Evolutionary conservation across 2,797 vertebrate genomes (phyloP), one percentile per base, ranked within the genome.

Genomic region (Adrianichthys oophorus): DNA sequence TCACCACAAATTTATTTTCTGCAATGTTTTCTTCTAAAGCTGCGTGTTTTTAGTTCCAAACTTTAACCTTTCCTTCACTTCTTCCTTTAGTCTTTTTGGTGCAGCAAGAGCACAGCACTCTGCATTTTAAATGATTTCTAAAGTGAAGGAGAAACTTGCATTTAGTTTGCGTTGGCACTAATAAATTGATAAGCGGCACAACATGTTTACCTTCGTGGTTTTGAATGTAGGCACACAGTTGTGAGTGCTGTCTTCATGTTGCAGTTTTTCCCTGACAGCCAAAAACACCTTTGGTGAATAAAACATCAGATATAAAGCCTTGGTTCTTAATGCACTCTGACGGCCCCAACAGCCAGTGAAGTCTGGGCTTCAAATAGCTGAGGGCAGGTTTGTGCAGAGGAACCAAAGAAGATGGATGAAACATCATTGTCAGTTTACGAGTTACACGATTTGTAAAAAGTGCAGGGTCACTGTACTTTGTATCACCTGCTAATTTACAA

Each of bases 241-340:
- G 72, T 59, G 60, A 57, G 43, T 61, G 62, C 50, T 42, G 47
- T 45, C 49, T 46, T 66, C 63, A 67, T 46, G 18, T 3, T 17
- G 46, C 46, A 59, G 42, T 54, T 76, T 72, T 61, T 77, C 47
- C 64, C 67, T 83, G 82, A 84, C 81, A 83, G 72, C 70, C 70
- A 72, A 81, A 81, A 80, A 85, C 84, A 87, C 79, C 80, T 84
- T 72, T 62, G 48, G 44, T 85, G 84, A 87, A 89, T 87, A 87
- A 87, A 87, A 83, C 76, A 87, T 85, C 40, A 61, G 37, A 40
- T 69, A 15, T 74, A 76, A 80, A 67, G 44, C 66, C 60, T 62
- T 12, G 1, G 56, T 32, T 51, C 54, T 59, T 85, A 80, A 87
- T 74, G 54, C 15, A 49, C 66, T 42, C 52, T 84, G 84, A 89